These are phyloP conservation scores for Lycaena phlaeas DNA, from an alignment of 2,888 invertebrate genomes.

Conservation along the genomic window DNA sequence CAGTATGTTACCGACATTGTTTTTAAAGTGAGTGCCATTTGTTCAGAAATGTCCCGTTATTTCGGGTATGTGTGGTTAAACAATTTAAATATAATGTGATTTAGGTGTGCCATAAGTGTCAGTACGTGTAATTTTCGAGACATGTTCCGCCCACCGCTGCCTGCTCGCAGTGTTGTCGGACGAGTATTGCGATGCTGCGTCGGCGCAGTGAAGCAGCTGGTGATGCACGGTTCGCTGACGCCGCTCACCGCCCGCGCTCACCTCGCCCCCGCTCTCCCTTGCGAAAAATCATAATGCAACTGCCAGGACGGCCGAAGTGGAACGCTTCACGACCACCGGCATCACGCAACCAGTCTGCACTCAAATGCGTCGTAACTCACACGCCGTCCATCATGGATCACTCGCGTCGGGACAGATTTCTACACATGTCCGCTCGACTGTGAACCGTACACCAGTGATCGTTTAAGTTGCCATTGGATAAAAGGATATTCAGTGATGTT, in stretches of 20 bases:
- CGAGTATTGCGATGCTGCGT: conserved; percentile 39
- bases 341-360: conserved; percentile 68
- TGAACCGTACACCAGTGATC: conserved; percentile 42
- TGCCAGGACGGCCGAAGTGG: conserved; percentile 69
- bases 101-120: background rate
- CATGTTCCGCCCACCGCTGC: conserved; percentile 2
- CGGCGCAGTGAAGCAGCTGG: conserved; percentile 51
- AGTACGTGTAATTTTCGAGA: background rate
- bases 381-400: conserved; percentile 69
- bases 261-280: conserved; percentile 55
- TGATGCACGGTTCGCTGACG: conserved; percentile 64
- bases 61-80: conserved; percentile 2
- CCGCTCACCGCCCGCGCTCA: conserved; percentile 39
- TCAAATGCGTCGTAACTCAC: conserved; percentile 69
- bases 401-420: conserved; percentile 63
- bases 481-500: conserved; percentile 53
- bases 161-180: conserved; percentile 18
- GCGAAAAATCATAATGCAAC: conserved; percentile 73
- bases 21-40: background rate
- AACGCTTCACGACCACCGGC: conserved; percentile 58
- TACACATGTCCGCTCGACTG: conserved; percentile 45
- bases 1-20: background rate
- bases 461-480: conserved; percentile 59
- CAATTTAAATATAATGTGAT: conserved; percentile 1
- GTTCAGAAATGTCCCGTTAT: background rate